phyloP scores from a whole-genome alignment of 1,140 invertebrate species.

The Sminthurides bifidus region DNA sequence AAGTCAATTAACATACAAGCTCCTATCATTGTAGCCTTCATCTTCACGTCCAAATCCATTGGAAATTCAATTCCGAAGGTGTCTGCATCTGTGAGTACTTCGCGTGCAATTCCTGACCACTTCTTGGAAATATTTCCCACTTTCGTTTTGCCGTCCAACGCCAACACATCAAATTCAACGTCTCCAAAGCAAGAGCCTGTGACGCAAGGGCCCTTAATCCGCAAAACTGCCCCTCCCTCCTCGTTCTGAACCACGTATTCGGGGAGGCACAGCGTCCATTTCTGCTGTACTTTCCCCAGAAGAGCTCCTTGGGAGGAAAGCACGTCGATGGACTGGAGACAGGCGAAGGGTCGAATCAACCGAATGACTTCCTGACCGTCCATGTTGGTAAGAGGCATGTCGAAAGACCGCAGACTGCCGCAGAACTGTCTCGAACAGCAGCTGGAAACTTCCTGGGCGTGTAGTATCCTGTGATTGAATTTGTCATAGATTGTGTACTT shows the following conservation, averaged over 20 bases:
- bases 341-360: conserved; percentile 56
- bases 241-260: conserved; percentile 32
- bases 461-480: conserved; percentile 67
- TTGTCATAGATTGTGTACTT: conserved; percentile 37
- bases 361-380: conserved; percentile 66
- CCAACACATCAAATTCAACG: background rate
- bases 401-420: conserved; percentile 62
- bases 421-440: conserved; percentile 55
- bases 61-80: conserved; percentile 41
- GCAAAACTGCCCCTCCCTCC: background rate
- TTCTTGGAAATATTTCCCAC: conserved; percentile 39
- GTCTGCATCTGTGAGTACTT: conserved; percentile 41
- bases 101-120: conserved; percentile 37
- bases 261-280: background rate
- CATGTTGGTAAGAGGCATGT: conserved; percentile 72
- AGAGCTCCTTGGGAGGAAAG: background rate
- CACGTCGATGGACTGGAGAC: conserved; percentile 34
- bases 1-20: conserved; percentile 33
- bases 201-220: background rate
- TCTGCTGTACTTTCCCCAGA: background rate
- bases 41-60: conserved; percentile 38
- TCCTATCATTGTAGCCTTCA: conserved; percentile 39
- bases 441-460: conserved; percentile 68
- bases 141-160: too few relatives aligned
- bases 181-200: conserved; percentile 30